A percentile compares a stretch with the other conserved stretches of the same genome.
Conservation (phyloP, 2,888 invertebrate species). For the Branchipolynoe longqiensis region DNA sequence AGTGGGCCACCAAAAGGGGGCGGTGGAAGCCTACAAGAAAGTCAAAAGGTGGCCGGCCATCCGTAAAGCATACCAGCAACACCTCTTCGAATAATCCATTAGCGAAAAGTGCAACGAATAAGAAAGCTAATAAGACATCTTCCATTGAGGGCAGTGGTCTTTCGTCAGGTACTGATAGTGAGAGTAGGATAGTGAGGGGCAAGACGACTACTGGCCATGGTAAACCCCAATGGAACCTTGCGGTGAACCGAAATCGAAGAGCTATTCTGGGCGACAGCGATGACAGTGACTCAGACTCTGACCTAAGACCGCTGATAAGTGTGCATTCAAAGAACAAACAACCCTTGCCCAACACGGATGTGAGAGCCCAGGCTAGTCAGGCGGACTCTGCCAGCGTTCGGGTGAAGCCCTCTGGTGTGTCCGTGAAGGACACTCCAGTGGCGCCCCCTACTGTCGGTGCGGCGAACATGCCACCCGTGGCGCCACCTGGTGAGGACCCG, state of each 20-base stretch:
- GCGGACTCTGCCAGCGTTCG: background rate
- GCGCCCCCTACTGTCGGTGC: background rate
- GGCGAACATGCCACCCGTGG: background rate
- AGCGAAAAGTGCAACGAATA: background rate
- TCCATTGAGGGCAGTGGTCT: too few species aligned
- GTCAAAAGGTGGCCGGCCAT: conserved; percentile 4
- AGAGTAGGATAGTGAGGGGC: background rate
- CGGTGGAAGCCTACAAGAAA: background rate
- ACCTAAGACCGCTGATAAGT: background rate
- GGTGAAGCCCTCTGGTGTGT: background rate
- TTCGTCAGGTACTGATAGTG: background rate
- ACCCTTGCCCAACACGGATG: background rate
- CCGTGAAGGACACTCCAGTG: background rate
- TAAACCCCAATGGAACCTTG: too few species aligned
- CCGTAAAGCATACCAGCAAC: background rate
- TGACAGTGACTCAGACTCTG: conserved; percentile 5
- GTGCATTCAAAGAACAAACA: background rate
- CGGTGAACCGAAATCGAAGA: background rate
- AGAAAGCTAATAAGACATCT: background rate
- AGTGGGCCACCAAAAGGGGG: background rate
- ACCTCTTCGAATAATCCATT: background rate
- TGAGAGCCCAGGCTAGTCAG: background rate
- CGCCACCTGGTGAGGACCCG: background rate
- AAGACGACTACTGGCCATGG: too few species aligned
- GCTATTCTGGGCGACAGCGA: background rate